Percentiles rank a stretch among this genome's conserved stretches.
Evolutionary conservation across 2,888 invertebrate genomes (phyloP).

Genomic region (Leucoma salicis): DNA sequence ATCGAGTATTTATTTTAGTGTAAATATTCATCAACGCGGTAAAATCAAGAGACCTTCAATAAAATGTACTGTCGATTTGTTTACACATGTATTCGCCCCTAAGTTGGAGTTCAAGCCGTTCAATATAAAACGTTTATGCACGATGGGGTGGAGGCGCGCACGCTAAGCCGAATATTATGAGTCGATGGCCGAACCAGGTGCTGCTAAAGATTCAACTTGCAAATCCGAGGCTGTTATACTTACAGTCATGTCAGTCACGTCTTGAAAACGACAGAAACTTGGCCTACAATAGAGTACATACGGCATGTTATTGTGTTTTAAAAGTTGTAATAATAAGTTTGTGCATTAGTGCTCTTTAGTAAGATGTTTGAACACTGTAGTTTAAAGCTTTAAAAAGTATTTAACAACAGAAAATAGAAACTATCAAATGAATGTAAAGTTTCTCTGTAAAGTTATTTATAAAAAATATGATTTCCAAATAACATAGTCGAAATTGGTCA

Average conservation of each 20-base stretch:
- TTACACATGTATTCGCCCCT: slow-evolving; percentile 43
- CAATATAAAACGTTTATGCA: slow-evolving; percentile 39
- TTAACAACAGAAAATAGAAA: no score
- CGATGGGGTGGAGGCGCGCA: slow-evolving; percentile 37
- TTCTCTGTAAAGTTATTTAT: no score
- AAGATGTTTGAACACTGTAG: no score
- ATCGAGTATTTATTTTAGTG: neutral
- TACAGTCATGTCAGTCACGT: slow-evolving; percentile 53
- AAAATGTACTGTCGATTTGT: slow-evolving; percentile 36
- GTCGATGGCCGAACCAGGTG: slow-evolving; percentile 75
- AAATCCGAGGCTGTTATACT: slow-evolving; percentile 32
- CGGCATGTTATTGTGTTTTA: neutral
- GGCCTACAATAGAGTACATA: slow-evolving; percentile 19
- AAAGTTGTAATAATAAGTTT: neutral
- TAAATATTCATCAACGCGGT: slow-evolving; percentile 4
- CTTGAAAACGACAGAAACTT: slow-evolving; percentile 34
- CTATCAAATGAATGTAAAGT: no score
- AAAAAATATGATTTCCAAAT: no score
- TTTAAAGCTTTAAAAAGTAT: no score
- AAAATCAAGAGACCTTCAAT: slow-evolving; percentile 32
- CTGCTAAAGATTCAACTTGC: slow-evolving; percentile 73
- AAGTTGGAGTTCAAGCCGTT: slow-evolving; percentile 34
- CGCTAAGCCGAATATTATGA: slow-evolving; percentile 83
- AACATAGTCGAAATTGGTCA: no score
- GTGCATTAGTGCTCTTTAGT: no score